Evolutionary conservation across 2,113 vertebrate species (phyloP), one percentile per base, ranked within the genome.

Genomic region (Oncorhynchus mykiss): DNA sequence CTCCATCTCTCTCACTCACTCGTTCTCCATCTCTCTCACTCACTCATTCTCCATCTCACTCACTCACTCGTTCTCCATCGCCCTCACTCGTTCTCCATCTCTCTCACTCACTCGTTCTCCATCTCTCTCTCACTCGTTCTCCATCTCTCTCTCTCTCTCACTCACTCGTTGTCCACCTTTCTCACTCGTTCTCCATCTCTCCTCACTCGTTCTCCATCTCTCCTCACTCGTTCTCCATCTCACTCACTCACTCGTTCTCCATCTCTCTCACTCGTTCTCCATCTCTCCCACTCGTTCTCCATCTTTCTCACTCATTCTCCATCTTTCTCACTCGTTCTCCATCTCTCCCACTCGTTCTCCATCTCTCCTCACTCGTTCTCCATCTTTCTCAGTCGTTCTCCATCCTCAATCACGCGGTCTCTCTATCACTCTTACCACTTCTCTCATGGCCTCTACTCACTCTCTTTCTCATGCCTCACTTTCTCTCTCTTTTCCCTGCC

Each of bases 271-370:
- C 73, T 73, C 69, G 34, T 45, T 60, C 65, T 31, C 24, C 49
- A 13, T 64, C 62, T 25, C 22, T 11, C 31, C 3, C n/a, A 31
- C 29, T 31, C 2, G 1, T 24, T 24, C 22, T 24, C 22, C 22
- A 24, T 24, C 22, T 24, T 24, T 24, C 22, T 24, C 22, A 29
- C 27, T 4, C 31, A 5, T 31, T 5, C 5, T 31, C 5, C 31
- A 31, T 76, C 70, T 79, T 71, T 82, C 80, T n/a, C 70, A 8
- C 70, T 74, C 27, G 6, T 24, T 65, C 62, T 27, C 62, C 62
- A 11, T 25, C 51, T 14, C 51, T 54, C 20, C 6, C 68, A 14
- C 45, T 72, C 12, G 2, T 4, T 24, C 14, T 12, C 22, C 49
- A n/a, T 18, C 22, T 25, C 70, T 71, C n/a, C 73, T 34, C 24